Conservation (phyloP, 2,888 invertebrate genomes). For the Cactoblastis cactorum region DNA sequence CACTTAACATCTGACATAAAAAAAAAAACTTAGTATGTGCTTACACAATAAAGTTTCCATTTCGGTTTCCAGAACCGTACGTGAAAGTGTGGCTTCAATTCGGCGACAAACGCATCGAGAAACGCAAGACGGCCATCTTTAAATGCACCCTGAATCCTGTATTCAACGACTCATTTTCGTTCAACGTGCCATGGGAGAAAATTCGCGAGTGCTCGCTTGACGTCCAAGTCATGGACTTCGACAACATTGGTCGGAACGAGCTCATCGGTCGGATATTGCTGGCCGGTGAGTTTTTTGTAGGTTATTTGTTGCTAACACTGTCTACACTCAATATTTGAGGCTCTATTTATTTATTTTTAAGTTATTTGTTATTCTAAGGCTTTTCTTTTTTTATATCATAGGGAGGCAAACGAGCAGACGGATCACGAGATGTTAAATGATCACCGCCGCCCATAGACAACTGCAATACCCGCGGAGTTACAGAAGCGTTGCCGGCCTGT, state of each 20-base stretch:
- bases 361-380: slow-evolving; percentile 76
- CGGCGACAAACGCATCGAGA: slow-evolving; percentile 96
- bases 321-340: too few relatives aligned
- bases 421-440: too few relatives aligned
- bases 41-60: neutral
- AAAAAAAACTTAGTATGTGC: too few relatives aligned
- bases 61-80: slow-evolving; percentile 90
- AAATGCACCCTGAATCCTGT: slow-evolving; percentile 96
- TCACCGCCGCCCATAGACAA: too few relatives aligned
- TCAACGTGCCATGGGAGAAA: slow-evolving; percentile 98
- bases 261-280: slow-evolving; percentile 94
- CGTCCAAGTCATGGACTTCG: slow-evolving; percentile 97
- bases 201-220: slow-evolving; percentile 96
- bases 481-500: too few relatives aligned
- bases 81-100: slow-evolving; percentile 99
- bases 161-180: slow-evolving; percentile 97
- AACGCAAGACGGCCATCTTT: slow-evolving; percentile 96
- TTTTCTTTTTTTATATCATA: slow-evolving; percentile 69
- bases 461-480: too few relatives aligned
- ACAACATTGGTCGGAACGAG: slow-evolving; percentile 96
- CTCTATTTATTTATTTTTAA: too few relatives aligned
- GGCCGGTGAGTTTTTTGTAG: slow-evolving; percentile 85
- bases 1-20: too few relatives aligned
- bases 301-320: too few relatives aligned
- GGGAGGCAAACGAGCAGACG: too few relatives aligned